Percentiles rank a stretch among this genome's conserved stretches.
Evolutionary conservation across 2,113 vertebrate genomes (phyloP).

Genomic region (Eulemur macaco): DNA sequence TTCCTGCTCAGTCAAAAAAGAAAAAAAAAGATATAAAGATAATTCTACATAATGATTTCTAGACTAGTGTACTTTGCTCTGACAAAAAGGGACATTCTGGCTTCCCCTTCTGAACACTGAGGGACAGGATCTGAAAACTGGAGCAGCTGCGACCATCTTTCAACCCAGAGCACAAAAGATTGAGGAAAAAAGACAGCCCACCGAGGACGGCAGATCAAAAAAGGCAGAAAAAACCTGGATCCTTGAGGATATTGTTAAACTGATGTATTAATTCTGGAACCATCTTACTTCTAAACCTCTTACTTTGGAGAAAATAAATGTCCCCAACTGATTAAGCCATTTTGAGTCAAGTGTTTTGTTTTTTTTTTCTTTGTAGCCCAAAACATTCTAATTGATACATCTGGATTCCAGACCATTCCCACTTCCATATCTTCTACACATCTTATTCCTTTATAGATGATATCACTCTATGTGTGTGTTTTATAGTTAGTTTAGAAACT

Average conservation of each 20-base stretch:
- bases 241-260: neutral
- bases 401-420: constrained; percentile 30
- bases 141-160: neutral
- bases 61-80: neutral
- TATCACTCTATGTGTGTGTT: constrained; percentile 3
- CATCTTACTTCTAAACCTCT: neutral
- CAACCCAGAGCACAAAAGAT: neutral
- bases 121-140: neutral
- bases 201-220: neutral
- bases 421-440: neutral
- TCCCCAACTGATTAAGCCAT: neutral
- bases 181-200: neutral
- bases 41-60: neutral
- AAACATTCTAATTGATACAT: constrained; percentile 17
- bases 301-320: neutral
- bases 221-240: neutral
- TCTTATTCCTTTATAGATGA: constrained; percentile 9
- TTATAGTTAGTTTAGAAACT: constrained; percentile 51
- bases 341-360: constrained; percentile 29
- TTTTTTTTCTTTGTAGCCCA: no score
- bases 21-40: neutral
- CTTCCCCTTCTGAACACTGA: neutral
- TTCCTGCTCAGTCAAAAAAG: neutral
- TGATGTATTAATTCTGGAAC: neutral
- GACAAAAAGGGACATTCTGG: neutral